Base-by-base conservation (phyloP, 2,888 invertebrate genomes). In the Agriopis marginaria region DNA sequence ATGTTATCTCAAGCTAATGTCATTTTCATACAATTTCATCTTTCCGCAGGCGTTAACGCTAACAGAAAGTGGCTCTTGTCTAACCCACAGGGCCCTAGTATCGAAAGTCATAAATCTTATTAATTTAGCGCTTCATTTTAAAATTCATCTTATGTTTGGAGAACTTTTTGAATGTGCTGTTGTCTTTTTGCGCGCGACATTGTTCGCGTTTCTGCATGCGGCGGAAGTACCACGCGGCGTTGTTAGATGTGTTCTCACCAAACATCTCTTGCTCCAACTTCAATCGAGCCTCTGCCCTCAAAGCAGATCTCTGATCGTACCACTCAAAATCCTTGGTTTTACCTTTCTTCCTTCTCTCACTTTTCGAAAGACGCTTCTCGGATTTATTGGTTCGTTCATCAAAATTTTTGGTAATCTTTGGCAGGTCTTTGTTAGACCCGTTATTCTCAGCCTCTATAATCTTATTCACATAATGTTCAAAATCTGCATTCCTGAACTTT, bases 171-270 rank as follows among this genome's bases (percentile, higher is more conserved):
- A 86, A 79, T 12, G 89, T 92, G 72, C 83, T 87, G 72, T 92
- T 93, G 65, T 90, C 88, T 14, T 84, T 84, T 68, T 91, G 91
- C 6, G 87, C 82, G 58, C 94, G 89, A 67, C 92, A 92, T 66
- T 93, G 92, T 66, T 94, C 94, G 7, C 94, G 86, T 68, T 87
- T 87, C 63, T 89, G 88, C 94, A 94, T 92, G 40, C 94, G 89
- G 17, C 90, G 86, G 73, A 94, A 94, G 76, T 94, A 94, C 94
- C 94, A 94, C 1, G 88, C 87, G 0, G 93, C 92, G 53, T 86
- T 88, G 72, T 91, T 91, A 1, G 84, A 80, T 50, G 80, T 85
- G 14, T 79, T 82, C 44, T 89, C 87, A 14, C 89, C 89, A 75
- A 92, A 90, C 12, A 90, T 71, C 66, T 90, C 93, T 51, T 85